These are phyloP conservation scores for Lytechinus pictus DNA, from an alignment of 35 echinoderm and acorn worm species.

Conservation along the genomic window DNA sequence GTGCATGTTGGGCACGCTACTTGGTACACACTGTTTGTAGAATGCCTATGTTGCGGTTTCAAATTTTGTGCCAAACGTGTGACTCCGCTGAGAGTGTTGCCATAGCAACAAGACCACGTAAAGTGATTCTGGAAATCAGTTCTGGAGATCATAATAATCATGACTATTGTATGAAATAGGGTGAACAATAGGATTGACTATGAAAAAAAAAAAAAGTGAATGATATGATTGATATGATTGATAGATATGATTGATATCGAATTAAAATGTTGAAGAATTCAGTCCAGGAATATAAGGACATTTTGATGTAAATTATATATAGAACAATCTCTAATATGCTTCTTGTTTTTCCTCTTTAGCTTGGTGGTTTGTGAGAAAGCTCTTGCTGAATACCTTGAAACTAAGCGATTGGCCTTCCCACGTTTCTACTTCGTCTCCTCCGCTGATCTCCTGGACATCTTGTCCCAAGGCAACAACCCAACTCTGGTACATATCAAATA, in stretches of 20 bases:
- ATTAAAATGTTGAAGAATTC: no score
- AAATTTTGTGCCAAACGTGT: no score
- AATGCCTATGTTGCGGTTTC: no score
- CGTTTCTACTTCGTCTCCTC: slow-evolving; percentile 98
- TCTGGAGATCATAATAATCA: not conserved
- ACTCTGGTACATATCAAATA: slow-evolving; percentile 63
- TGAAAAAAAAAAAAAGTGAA: not conserved
- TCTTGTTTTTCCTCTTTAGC: slow-evolving; percentile 31
- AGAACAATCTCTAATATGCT: not conserved
- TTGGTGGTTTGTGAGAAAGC: slow-evolving; percentile 98
- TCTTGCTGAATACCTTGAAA: slow-evolving; percentile 97
- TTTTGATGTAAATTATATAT: not conserved
- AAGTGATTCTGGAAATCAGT: no score
- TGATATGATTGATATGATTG: no score
- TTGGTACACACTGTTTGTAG: no score
- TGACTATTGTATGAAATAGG: not conserved
- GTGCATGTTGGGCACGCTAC: no score
- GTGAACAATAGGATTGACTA: not conserved
- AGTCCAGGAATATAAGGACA: no score
- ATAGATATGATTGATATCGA: no score
- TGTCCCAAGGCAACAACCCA: slow-evolving; percentile 97
- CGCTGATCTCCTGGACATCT: slow-evolving; percentile 92
- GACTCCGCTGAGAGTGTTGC: no score
- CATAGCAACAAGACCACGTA: no score
- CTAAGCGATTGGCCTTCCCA: slow-evolving; percentile 93